A percentile compares a stretch with the other conserved stretches of the same genome.
phyloP scores from a whole-genome alignment of 2,113 vertebrate species.

The Lanius ludovicianus region DNA sequence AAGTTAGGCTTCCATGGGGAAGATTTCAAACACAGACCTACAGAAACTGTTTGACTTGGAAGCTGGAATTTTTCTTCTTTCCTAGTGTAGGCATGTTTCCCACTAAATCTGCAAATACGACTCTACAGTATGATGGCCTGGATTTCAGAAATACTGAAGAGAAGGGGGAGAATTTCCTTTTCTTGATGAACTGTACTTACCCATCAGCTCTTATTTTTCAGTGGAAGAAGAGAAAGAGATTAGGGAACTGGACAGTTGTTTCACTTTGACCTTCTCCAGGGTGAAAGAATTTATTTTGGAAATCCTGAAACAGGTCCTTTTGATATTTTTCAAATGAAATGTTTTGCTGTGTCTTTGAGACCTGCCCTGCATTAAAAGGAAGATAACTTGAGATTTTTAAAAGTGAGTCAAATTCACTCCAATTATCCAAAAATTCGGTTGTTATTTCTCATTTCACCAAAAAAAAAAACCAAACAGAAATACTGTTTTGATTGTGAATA shows the following conservation, averaged over 20 bases:
- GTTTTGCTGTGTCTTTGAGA: conserved; percentile 2
- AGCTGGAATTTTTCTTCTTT: conserved; percentile 42
- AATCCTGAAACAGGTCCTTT: background rate
- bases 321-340: background rate
- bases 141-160: conserved; percentile 19
- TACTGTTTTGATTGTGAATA: background rate
- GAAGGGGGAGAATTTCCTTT: conserved; percentile 26
- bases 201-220: background rate
- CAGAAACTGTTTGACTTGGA: conserved; percentile 58
- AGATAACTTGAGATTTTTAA: background rate
- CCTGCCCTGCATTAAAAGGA: background rate
- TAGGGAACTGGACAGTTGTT: background rate
- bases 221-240: background rate
- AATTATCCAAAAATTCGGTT: background rate
- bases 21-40: conserved; percentile 59
- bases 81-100: conserved; percentile 37
- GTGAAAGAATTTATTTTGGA: background rate
- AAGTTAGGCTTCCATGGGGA: conserved; percentile 19
- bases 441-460: background rate
- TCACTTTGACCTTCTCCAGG: background rate
- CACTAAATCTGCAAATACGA: conserved; percentile 33
- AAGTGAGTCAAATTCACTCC: background rate
- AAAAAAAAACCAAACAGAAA: background rate
- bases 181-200: background rate
- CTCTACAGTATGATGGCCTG: background rate